These are phyloP conservation scores for Dugesia japonica DNA, from an alignment of 2,888 invertebrate species.

Conservation along the genomic window DNA sequence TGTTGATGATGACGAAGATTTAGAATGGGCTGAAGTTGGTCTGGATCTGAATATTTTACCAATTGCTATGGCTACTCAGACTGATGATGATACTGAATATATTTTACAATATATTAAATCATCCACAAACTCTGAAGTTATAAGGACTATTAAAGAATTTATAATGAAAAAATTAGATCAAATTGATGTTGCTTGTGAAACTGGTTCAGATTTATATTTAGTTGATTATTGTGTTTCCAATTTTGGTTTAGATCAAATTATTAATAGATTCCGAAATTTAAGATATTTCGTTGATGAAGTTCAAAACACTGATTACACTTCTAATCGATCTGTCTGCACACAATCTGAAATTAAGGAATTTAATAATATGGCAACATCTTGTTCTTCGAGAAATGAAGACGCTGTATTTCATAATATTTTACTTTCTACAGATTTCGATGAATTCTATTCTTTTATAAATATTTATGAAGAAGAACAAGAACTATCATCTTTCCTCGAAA, in stretches of 20 bases:
- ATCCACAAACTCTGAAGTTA: neutral
- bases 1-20: neutral
- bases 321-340: neutral
- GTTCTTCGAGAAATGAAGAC: neutral
- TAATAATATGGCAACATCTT: neutral
- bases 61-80: neutral
- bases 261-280: neutral
- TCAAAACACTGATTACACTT: neutral
- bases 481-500: neutral
- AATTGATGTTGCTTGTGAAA: neutral
- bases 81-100: neutral
- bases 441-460: neutral
- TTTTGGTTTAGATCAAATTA: neutral
- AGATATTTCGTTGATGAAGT: neutral
- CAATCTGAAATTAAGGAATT: neutral
- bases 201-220: neutral
- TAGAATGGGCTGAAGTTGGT: slow-evolving; percentile 6
- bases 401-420: neutral
- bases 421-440: neutral
- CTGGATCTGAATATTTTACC: neutral
- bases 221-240: neutral
- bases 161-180: neutral
- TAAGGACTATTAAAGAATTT: neutral
- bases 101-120: neutral
- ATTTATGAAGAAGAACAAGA: neutral